A percentile compares a stretch with the other conserved stretches of the same genome.
Conservation (phyloP, 1,140 invertebrate genomes). For the Meloidogyne floridensis region DNA sequence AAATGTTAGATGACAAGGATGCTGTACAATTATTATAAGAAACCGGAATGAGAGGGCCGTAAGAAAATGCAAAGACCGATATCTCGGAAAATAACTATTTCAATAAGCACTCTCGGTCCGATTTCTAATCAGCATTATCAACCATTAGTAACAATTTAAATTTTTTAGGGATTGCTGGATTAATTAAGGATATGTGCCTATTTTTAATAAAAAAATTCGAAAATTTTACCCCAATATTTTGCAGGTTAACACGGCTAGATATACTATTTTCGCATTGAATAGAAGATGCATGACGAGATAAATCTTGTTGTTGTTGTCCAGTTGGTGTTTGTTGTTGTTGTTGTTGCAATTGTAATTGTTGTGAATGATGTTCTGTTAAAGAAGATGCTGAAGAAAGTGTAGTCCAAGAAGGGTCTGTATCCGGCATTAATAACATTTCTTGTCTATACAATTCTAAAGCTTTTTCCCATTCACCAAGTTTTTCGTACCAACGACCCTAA, state of each 20-base stretch:
- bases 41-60: no score
- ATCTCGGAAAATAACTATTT: no score
- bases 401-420: neutral
- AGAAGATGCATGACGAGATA: conserved; percentile 11
- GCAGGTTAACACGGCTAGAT: neutral
- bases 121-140: no score
- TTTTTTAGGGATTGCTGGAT: no score
- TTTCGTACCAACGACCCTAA: conserved; percentile 97
- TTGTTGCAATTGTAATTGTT: neutral
- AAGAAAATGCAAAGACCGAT: no score
- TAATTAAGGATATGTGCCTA: no score
- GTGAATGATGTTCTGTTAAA: conserved; percentile 1
- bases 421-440: conserved; percentile 58
- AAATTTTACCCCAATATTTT: neutral
- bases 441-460: conserved; percentile 82
- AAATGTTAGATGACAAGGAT: no score
- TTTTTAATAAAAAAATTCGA: neutral
- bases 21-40: no score
- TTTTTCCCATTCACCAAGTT: conserved; percentile 96
- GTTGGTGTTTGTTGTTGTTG: neutral
- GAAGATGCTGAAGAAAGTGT: conserved; percentile 4
- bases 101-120: no score
- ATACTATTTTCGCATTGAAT: neutral
- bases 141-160: no score
- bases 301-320: neutral